These are phyloP conservation scores for Morpho helenor DNA, from an alignment of 2,888 invertebrate genomes.

Conservation along the genomic window DNA sequence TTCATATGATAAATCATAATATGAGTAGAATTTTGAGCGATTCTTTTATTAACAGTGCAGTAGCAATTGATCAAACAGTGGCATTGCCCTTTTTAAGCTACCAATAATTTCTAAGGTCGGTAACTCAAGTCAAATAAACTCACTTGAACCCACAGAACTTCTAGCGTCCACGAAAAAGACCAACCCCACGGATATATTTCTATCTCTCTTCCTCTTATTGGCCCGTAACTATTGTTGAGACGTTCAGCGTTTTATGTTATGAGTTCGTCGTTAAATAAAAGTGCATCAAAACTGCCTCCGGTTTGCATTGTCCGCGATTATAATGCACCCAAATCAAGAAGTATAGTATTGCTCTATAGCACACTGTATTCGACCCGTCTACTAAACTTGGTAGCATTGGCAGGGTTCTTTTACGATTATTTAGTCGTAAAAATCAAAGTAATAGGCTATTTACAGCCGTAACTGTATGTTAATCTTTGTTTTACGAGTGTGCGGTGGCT, in stretches of 20 bases:
- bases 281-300: conserved; percentile 72
- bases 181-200: conserved; percentile 29
- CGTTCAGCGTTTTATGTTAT: conserved; percentile 74
- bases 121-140: conserved; percentile 4
- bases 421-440: conserved; percentile 81
- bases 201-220: conserved; percentile 47
- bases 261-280: conserved; percentile 76
- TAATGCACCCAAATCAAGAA: conserved; percentile 52
- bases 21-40: background rate
- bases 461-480: conserved; percentile 79
- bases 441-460: conserved; percentile 78
- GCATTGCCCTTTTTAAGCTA: background rate
- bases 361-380: conserved; percentile 31
- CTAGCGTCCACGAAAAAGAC: conserved; percentile 34
- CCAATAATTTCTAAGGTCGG: conserved; percentile 2
- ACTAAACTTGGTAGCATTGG: conserved; percentile 50
- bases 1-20: background rate
- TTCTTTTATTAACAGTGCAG: background rate
- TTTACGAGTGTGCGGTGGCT: conserved; percentile 73
- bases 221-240: conserved; percentile 68
- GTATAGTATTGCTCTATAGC: conserved; percentile 24
- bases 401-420: conserved; percentile 79
- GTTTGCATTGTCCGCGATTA: conserved; percentile 73
- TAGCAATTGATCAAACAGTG: background rate
- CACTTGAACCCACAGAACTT: conserved; percentile 3